Base-by-base conservation (phyloP, 2,888 invertebrate species). In the Amiota communis region DNA sequence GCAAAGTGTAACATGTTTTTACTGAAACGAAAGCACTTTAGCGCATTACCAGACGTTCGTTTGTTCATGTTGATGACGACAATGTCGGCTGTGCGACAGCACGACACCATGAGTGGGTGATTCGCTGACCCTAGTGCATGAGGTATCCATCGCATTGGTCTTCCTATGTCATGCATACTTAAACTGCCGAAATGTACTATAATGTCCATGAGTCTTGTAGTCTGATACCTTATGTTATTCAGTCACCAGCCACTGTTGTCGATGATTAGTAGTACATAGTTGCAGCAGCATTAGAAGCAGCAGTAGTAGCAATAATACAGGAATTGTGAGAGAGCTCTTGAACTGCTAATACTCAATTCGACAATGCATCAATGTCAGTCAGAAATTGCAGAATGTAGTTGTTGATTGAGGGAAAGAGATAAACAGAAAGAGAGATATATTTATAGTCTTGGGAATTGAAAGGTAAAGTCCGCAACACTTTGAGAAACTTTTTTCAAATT, bases 1-100 rank as follows among this genome's bases (percentile, higher is more conserved):
- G 85, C 85, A 83, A 83, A 83, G 83, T 85, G 83, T 85, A 83
- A 84, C 83, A 85, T 85, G 83, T 83, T 83, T 83, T 83, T 84
- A 81, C 82, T 85, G 82, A 85, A 83, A 68, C 51, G 67, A 68
- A 83, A 83, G 83, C 83, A 83, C 83, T 83, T 83, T 85, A 83
- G 84, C 83, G 83, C 83, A 83, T 83, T 83, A 85, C 85, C 81
- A 84, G 83, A 85, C 84, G 81, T 71, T 75, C 75, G 75, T 73
- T 70, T 68, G 81, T 71, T 75, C 75, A 76, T 73, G 71, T 68
- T 74, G 36, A 70, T n/a, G 51, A 61, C 71, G 51, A 56, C 46
- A 47, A 67, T 15, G n/a, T 8, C 1, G 51, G n/a, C 23, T 36
- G 13, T 23, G 36, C 67, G 67, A 48, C 3, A 51, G 15, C 23